A percentile compares a stretch with the other conserved stretches of the same genome.
These are phyloP conservation scores for Chelonus formosanus DNA, from an alignment of 2,888 invertebrate genomes.

Conservation along the genomic window DNA sequence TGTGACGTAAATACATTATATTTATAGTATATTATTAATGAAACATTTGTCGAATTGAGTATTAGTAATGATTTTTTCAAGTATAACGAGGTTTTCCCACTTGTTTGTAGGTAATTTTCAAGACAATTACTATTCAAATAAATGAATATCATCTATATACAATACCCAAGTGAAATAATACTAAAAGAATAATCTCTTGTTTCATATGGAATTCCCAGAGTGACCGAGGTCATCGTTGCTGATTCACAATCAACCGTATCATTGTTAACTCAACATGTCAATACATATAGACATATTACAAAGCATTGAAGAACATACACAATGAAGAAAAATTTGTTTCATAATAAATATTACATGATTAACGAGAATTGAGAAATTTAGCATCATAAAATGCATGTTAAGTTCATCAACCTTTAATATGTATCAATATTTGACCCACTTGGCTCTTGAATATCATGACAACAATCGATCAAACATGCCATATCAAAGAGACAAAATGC, in stretches of 20 bases:
- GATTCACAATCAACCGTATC: conserved; percentile 10
- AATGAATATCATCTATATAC: no score
- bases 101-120: no score
- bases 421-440: conserved; percentile 39
- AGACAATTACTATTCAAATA: no score
- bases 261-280: neutral
- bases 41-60: no score
- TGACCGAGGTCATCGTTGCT: conserved; percentile 7
- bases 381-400: no score
- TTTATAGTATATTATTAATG: no score
- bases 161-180: no score
- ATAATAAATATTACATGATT: no score
- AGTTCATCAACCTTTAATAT: neutral
- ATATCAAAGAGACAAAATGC: conserved; percentile 38
- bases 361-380: no score
- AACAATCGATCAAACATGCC: conserved; percentile 44
- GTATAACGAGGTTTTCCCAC: no score
- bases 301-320: neutral
- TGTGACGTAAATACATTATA: no score
- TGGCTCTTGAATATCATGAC: conserved; percentile 40
- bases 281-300: neutral
- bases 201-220: conserved; percentile 17
- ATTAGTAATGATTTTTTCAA: no score
- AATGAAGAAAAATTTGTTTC: neutral
- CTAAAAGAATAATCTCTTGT: neutral